Evolutionary conservation across 2,797 vertebrate genomes (phyloP).

Genomic region (Sciaenops ocellatus): DNA sequence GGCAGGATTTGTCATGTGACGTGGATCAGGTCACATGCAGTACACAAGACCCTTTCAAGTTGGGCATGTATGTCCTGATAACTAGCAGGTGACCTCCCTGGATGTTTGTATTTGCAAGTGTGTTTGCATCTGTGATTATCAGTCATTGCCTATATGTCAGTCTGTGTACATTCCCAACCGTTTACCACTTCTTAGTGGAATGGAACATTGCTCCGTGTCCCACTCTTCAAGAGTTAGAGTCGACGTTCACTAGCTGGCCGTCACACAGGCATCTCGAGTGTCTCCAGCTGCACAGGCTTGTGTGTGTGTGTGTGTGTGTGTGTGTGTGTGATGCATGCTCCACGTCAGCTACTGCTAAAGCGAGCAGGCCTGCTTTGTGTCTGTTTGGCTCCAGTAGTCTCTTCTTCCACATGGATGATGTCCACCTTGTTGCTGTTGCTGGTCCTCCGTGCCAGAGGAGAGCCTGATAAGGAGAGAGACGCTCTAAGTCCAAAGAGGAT

Average conservation of each 20-base stretch:
- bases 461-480: slow-evolving; percentile 53
- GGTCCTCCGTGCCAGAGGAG: slow-evolving; percentile 41
- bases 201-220: slow-evolving; percentile 26
- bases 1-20: background rate
- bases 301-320: slow-evolving; percentile 17
- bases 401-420: slow-evolving; percentile 44
- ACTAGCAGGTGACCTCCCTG: slow-evolving; percentile 11
- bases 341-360: slow-evolving; percentile 73
- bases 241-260: slow-evolving; percentile 50
- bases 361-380: slow-evolving; percentile 44
- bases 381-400: slow-evolving; percentile 52
- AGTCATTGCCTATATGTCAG: slow-evolving; percentile 31
- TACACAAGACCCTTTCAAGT: background rate
- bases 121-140: slow-evolving; percentile 38
- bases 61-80: background rate
- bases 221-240: slow-evolving; percentile 14
- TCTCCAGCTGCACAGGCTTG: slow-evolving; percentile 68
- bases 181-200: slow-evolving; percentile 37
- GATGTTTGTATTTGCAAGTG: slow-evolving; percentile 14
- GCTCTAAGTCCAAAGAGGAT: background rate
- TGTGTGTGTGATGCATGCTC: slow-evolving; percentile 56
- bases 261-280: slow-evolving; percentile 65
- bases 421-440: slow-evolving; percentile 38
- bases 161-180: slow-evolving; percentile 59
- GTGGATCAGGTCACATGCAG: background rate